Evolutionary conservation across 1,140 invertebrate genomes (phyloP).

Genomic region (Holcopasites calliopsidis): DNA sequence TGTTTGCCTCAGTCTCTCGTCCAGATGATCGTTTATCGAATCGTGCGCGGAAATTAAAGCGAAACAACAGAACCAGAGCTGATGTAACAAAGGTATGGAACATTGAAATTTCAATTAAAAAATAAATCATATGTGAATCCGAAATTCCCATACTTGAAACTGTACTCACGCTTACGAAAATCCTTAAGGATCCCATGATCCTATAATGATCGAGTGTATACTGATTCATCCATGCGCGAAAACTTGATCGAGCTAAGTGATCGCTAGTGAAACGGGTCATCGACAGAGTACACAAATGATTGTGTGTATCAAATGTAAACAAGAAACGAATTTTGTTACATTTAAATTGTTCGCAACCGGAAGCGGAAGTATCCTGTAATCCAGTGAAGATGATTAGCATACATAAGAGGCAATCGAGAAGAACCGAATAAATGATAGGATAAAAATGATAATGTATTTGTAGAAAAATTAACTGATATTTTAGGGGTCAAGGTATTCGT

Average conservation of each 20-base stretch:
- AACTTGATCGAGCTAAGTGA: constrained; percentile 1
- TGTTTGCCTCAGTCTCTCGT: constrained; percentile 45
- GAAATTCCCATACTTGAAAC: not conserved
- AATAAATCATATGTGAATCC: too few species aligned
- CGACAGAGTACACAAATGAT: not conserved
- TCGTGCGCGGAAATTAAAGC: not conserved
- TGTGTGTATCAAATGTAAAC: not conserved
- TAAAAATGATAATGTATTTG: too few species aligned
- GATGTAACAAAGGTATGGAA: not conserved
- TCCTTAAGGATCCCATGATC: constrained; percentile 6
- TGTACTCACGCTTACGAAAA: constrained; percentile 4
- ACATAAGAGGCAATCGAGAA: too few species aligned
- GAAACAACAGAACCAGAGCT: not conserved
- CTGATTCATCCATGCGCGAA: not conserved
- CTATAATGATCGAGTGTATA: not conserved
- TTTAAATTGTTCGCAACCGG: not conserved
- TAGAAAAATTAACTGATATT: too few species aligned
- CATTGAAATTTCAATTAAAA: not conserved
- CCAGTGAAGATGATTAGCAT: too few species aligned
- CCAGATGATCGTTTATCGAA: constrained; percentile 12
- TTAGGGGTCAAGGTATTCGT: too few species aligned
- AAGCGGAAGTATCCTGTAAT: not conserved
- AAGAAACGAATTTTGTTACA: not conserved
- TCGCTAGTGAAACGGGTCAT: not conserved
- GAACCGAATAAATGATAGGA: too few species aligned